Evolutionary conservation across 2,888 invertebrate genomes (phyloP).

Genomic region (Anthophora plumipes): DNA sequence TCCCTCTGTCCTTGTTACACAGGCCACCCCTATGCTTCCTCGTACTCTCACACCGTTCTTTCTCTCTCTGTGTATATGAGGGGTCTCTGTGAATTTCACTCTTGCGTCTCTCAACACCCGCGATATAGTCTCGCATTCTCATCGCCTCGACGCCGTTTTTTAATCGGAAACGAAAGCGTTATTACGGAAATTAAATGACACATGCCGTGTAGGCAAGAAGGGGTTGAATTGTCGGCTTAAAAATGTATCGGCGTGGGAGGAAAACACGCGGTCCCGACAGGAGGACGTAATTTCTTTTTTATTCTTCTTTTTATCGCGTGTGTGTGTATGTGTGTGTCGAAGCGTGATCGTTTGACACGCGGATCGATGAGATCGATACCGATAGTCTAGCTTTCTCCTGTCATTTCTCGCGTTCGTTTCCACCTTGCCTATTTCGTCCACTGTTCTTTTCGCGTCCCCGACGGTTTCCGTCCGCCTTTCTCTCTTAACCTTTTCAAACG

Average conservation of each 20-base stretch:
- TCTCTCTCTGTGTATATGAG: too few species aligned
- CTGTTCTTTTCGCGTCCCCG: background rate
- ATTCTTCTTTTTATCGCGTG: slow-evolving; percentile 38
- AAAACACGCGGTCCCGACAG: slow-evolving; percentile 29
- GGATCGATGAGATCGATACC: slow-evolving; percentile 36
- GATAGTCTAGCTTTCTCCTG: background rate
- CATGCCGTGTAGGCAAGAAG: slow-evolving; percentile 62
- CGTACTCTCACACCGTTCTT: background rate
- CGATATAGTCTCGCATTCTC: slow-evolving; percentile 52
- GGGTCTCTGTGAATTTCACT: slow-evolving; percentile 54
- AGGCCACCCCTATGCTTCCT: slow-evolving; percentile 1
- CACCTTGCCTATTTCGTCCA: background rate
- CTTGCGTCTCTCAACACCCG: slow-evolving; percentile 41
- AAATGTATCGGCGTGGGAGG: slow-evolving; percentile 56
- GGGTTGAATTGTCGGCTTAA: slow-evolving; percentile 70
- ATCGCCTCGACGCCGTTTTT: slow-evolving; percentile 63
- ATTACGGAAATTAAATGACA: slow-evolving; percentile 82
- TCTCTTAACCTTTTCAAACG: too few species aligned
- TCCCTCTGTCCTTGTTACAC: slow-evolving; percentile 28
- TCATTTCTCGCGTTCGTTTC: background rate
- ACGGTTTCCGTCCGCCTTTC: too few species aligned
- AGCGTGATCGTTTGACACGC: slow-evolving; percentile 12
- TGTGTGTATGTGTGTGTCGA: too few species aligned
- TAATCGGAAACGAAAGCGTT: slow-evolving; percentile 80
- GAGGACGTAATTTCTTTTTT: slow-evolving; percentile 57